These are phyloP conservation scores for Zygogramma bicolorata DNA, from an alignment of 2,888 invertebrate genomes.

Conservation along the genomic window DNA sequence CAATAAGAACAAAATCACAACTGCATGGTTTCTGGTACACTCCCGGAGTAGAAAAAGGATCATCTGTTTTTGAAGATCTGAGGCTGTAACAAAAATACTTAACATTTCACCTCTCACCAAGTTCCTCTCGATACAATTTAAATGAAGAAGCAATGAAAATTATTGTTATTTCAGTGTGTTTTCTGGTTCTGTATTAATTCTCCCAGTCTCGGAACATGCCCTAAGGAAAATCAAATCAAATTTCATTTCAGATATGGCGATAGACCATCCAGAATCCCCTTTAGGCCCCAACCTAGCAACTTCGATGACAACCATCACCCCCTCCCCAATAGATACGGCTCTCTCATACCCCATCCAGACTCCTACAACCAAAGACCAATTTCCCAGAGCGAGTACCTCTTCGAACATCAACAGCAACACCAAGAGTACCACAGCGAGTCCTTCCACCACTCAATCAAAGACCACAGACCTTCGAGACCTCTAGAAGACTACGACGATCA, in stretches of 20 bases:
- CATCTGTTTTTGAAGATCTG: too few species aligned
- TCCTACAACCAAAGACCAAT: slow-evolving; percentile 44
- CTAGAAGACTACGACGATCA: not conserved
- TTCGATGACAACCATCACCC: slow-evolving; percentile 42
- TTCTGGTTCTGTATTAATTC: too few species aligned
- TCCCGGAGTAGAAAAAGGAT: too few species aligned
- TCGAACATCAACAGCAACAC: slow-evolving; percentile 14
- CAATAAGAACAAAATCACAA: too few species aligned
- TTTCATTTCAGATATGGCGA: slow-evolving; percentile 37
- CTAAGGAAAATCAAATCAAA: not conserved
- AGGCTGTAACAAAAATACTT: too few species aligned
- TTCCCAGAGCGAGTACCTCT: slow-evolving; percentile 37
- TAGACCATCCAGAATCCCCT: slow-evolving; percentile 28
- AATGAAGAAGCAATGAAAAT: too few species aligned
- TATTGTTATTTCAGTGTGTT: too few species aligned
- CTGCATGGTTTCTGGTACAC: too few species aligned
- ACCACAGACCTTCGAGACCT: not conserved
- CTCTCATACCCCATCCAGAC: slow-evolving; percentile 51
- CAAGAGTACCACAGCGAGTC: slow-evolving; percentile 10
- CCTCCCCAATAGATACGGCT: slow-evolving; percentile 48
- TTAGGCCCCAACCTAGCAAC: slow-evolving; percentile 30
- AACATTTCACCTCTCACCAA: too few species aligned
- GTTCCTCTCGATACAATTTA: too few species aligned
- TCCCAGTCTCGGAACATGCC: too few species aligned
- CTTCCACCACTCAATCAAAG: not conserved